phyloP scores from a whole-genome alignment of 2,888 invertebrate genomes.

The Heterodera filipjevi region DNA sequence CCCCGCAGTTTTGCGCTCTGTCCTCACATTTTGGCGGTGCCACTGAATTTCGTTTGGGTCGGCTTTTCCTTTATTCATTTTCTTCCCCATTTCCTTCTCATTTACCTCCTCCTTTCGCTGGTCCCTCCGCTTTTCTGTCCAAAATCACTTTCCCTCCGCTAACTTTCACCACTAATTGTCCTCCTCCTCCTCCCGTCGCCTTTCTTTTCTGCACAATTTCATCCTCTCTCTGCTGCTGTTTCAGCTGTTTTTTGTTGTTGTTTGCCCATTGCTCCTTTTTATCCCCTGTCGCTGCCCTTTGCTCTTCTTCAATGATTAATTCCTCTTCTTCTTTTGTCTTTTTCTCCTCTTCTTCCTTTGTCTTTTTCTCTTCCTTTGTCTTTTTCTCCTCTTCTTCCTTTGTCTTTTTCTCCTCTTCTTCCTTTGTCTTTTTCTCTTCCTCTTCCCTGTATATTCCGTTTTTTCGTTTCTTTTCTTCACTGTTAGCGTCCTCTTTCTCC shows the following conservation, averaged over 20 bases:
- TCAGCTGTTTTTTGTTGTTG: not conserved
- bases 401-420: not conserved
- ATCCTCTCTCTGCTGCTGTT: too few species aligned
- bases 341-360: not conserved
- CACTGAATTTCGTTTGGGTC: not conserved
- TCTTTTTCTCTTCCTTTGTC: not conserved
- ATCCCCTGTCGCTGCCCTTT: not conserved
- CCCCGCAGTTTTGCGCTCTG: constrained; percentile 19
- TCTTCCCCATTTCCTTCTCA: not conserved
- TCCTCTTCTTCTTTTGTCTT: not conserved
- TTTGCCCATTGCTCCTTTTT: not conserved
- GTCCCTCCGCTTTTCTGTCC: not conserved
- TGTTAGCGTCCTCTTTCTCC: not conserved
- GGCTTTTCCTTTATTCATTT: not conserved
- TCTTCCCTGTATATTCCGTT: not conserved
- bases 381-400: not conserved
- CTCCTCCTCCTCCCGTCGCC: not conserved
- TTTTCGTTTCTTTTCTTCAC: not conserved
- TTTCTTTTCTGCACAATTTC: too few species aligned
- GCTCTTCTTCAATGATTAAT: constrained; percentile 1
- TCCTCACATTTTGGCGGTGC: constrained; percentile 12
- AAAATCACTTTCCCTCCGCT: constrained; percentile 13
- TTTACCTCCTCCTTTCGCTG: not conserved
- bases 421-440: not conserved
- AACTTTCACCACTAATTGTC: constrained; percentile 14